Evolutionary conservation across 2,797 vertebrate species (phyloP), one percentile per base, ranked within the genome.

Genomic region (Cyprinodon diabolis): DNA sequence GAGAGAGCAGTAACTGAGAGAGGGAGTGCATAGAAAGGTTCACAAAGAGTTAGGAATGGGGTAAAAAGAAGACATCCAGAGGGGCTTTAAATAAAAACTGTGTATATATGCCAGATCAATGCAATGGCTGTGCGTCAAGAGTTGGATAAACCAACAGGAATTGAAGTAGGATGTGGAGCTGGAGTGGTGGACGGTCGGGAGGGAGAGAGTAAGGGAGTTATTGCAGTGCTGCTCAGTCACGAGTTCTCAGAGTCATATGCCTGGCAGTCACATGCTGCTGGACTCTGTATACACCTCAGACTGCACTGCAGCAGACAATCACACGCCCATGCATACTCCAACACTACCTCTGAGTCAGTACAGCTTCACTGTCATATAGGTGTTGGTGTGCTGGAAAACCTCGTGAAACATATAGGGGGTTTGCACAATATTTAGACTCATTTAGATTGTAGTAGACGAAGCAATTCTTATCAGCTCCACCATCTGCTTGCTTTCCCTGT

Each of bases 191-290:
- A 67, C 66, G 43, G 63, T 35, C 66, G 14, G 25, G 77, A 21
- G 67, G 7, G 70, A 30, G 69, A 58, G 66, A 55, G 79, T 77
- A 68, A 74, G 77, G 35, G 58, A 87, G 89, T 91, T 93, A 95
- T 95, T 94, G 93, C 91, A 91, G 91, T 92, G 84, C 94, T 91
- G 92, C 88, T 94, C 63, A 91, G 94, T 96, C 95, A 95, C 93
- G 91, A 95, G 96, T 95, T 96, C 91, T 91, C 82, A 73, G 93
- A 96, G 94, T 97, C 96, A 96, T 95, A 95, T 97, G 95, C 96
- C 94, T 93, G 86, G 78, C 80, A 91, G 91, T 95, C 95, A 96
- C 95, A 95, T 96, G 94, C 91, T 95, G 90, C 89, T 92, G 84
- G 84, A 89, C 91, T 94, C 95, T 95, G 93, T 90, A 85, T 88